A percentile compares a stretch with the other conserved stretches of the same genome.
Evolutionary conservation across 1,140 invertebrate species (phyloP).

Genomic region (Olivierus martensii): DNA sequence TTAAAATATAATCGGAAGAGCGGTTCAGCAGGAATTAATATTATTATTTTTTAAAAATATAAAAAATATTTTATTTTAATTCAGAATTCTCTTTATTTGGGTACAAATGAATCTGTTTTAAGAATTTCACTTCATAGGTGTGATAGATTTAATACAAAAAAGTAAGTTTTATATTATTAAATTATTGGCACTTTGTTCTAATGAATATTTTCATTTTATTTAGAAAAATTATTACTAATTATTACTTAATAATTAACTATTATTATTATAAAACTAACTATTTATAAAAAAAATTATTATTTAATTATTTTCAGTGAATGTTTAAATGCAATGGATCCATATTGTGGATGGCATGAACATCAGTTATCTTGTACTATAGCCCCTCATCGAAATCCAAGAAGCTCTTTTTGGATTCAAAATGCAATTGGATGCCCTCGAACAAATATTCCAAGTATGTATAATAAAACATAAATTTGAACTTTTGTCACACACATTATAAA

Average conservation of each 20-base stretch:
- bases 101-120: conserved; percentile 51
- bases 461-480: too few relatives aligned
- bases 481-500: too few relatives aligned
- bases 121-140: conserved; percentile 63
- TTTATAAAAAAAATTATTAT: neutral
- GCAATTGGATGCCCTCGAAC: conserved; percentile 48
- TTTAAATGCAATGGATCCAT: conserved; percentile 76
- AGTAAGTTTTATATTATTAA: conserved; percentile 8
- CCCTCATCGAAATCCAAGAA: conserved; percentile 43
- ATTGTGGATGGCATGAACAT: conserved; percentile 81
- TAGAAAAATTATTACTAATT: too few relatives aligned
- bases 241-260: too few relatives aligned
- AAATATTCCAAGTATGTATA: conserved; percentile 33
- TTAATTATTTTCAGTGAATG: conserved; percentile 34
- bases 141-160: conserved; percentile 47
- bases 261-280: neutral
- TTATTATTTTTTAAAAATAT: neutral
- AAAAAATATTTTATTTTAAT: neutral
- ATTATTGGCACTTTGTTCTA: neutral
- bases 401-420: conserved; percentile 52
- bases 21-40: too few relatives aligned
- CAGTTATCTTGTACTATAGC: conserved; percentile 52
- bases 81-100: conserved; percentile 65
- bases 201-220: neutral
- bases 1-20: too few relatives aligned